Percentiles rank a stretch among this genome's conserved stretches.
Conservation (phyloP, 2,888 invertebrate genomes). For the Xiphydria camelus region DNA sequence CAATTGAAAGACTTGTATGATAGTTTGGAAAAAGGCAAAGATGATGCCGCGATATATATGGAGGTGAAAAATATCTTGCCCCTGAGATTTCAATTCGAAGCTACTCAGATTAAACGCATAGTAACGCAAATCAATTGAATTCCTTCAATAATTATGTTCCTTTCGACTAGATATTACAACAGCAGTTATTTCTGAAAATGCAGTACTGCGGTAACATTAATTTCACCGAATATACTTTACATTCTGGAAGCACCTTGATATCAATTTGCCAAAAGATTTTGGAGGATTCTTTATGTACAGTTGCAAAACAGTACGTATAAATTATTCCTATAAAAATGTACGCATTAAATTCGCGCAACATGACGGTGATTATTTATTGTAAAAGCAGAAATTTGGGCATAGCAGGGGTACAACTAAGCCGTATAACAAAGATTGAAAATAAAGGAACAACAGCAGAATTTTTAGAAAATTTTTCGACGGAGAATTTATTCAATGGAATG, state of each 20-base stretch:
- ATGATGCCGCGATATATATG: background rate
- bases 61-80: slow-evolving; percentile 3
- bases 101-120: too few relatives aligned
- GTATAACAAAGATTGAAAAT: slow-evolving; percentile 24
- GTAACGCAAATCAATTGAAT: background rate
- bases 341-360: slow-evolving; percentile 1
- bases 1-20: slow-evolving; percentile 6
- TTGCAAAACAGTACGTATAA: slow-evolving; percentile 17
- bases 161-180: slow-evolving; percentile 20
- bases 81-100: too few relatives aligned
- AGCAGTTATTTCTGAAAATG: slow-evolving; percentile 20
- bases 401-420: slow-evolving; percentile 17
- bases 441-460: too few relatives aligned
- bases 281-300: slow-evolving; percentile 26
- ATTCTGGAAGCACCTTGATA: slow-evolving; percentile 12
- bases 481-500: background rate
- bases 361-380: background rate
- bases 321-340: background rate
- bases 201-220: slow-evolving; percentile 25
- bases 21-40: background rate
- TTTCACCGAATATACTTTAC: slow-evolving; percentile 22
- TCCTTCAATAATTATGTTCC: background rate
- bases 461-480: background rate
- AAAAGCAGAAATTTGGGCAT: slow-evolving; percentile 21
- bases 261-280: slow-evolving; percentile 23